Percentiles rank a stretch among this genome's conserved stretches.
Conservation (phyloP, 2,113 vertebrate genomes). For the Pelmatolapia mariae region DNA sequence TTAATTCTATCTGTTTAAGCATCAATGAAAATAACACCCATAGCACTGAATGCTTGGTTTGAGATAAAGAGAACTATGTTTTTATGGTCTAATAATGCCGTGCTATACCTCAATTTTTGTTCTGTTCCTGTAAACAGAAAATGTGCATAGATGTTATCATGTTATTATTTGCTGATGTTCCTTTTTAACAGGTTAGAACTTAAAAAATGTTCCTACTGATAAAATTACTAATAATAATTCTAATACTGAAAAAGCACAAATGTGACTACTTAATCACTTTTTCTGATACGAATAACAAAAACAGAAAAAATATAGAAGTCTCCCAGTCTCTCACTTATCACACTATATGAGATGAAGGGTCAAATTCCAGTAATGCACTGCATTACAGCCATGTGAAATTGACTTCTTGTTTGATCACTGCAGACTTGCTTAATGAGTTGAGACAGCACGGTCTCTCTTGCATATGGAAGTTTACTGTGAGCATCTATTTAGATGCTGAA, state of each 20-base stretch:
- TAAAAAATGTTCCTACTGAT: neutral
- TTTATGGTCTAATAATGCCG: neutral
- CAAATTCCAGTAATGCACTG: conserved; percentile 8
- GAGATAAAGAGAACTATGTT: neutral
- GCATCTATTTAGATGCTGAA: conserved; percentile 24
- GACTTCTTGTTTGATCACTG: conserved; percentile 13
- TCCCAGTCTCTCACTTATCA: neutral
- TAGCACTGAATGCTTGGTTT: neutral
- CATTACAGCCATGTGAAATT: conserved; percentile 16
- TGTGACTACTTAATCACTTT: conserved; percentile 8
- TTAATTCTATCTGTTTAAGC: neutral
- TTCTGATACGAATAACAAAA: conserved; percentile 18
- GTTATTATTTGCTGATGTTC: neutral
- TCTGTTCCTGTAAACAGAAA: neutral
- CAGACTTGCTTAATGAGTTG: conserved; percentile 17
- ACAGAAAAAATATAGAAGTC: neutral
- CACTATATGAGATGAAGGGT: neutral
- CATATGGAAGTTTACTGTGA: conserved; percentile 20
- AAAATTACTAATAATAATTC: conserved; percentile 12
- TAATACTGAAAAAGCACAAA: neutral
- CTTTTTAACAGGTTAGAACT: neutral
- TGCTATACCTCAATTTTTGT: neutral
- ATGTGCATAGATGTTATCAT: neutral
- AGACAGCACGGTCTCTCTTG: conserved; percentile 9
- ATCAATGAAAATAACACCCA: neutral